Evolutionary conservation across 2,113 vertebrate species (phyloP), one percentile per base, ranked within the genome.

Genomic region (Albula goreensis): DNA sequence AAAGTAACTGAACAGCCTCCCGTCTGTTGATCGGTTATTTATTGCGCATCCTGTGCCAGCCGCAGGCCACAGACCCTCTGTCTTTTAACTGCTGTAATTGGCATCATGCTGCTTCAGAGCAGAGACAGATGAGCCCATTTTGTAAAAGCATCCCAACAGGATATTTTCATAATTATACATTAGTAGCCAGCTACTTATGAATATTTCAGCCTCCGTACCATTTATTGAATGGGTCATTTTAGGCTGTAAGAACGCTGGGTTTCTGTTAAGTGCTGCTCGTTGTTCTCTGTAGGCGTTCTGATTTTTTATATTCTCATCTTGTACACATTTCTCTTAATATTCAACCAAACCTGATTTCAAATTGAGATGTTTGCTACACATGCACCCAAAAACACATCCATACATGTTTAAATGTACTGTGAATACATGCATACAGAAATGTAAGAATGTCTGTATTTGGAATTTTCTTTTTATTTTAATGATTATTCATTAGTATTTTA

Each of bases 51-150:
- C 80, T 74, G 78, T 93, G 94, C 95, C 94, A 96, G 87, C 86
- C 82, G 12, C 86, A 79, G 91, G 90, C 93, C 91, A 91, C 90
- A 93, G 93, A 94, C 94, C 93, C 92, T 94, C 93, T 95, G 91
- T 93, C 91, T 95, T 92, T 93, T 94, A 94, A 95, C 92, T 85
- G 90, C 89, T 92, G 89, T 95, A 96, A 96, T 96, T 96, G 94
- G 95, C 95, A 89, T 94, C 95, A 94, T 56, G 94, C 95, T 95
- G 95, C 77, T 95, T 92, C 87, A 93, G 89, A 83, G 89, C 88
- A 88, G 84, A 89, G 89, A 90, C 94, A 94, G 93, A 95, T 96
- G 94, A 92, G 89, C 90, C 88, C 25, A 82, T 89, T 92, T 90
- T 90, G 86, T 90, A 92, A 85, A 93, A 89, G 90, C 87, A 87